Evolutionary conservation across 1,140 invertebrate genomes (phyloP), one percentile per base, ranked within the genome.

Genomic region (Bradynema listronoti): DNA sequence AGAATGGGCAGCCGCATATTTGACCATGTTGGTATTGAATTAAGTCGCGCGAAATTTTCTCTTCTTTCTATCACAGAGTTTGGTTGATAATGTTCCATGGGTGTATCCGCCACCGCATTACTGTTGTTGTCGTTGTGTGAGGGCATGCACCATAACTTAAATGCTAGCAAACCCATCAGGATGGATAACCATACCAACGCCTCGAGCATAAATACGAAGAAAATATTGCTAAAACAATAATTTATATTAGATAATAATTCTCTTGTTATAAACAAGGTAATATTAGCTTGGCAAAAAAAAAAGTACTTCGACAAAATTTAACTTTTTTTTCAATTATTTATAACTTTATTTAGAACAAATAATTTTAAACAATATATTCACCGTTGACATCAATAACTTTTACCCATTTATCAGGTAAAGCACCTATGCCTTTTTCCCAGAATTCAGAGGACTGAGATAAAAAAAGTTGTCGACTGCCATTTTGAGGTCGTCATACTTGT

Each of bases 191-290:
- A 61, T n/a, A 56, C 59, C 24, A 61, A 25, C 24, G 47, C 59
- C 32, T 61, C 59, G 4, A 56, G 59, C 29, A 61, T 58, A 34
- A 61, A 49, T 19, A 61, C 36, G 24, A 61, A 61, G 14, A 47
- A 25, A 6, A 56, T 39, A 34, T 61, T 56, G 25, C 36, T 61
- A 46, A 43, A 61, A 43, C n/a, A n/a, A n/a, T n/a, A n/a, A n/a
- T n/a, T n/a, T n/a, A n/a, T n/a, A n/a, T n/a, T n/a, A n/a, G 34
- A 3, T 25, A 24, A 24, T 5, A 19, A 50, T 5, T 50, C 4
- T n/a, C 29, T 4, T 5, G 16, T 25, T 50, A 5, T 4, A 50
- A n/a, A n/a, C n/a, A n/a, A n/a, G n/a, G n/a, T 50, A 4, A 4
- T 30, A 47, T 47, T 7, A 9, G 22, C 45, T 9, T 11, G 22